These are phyloP conservation scores for Athalia circularis DNA, from an alignment of 2,888 invertebrate species.

Conservation along the genomic window DNA sequence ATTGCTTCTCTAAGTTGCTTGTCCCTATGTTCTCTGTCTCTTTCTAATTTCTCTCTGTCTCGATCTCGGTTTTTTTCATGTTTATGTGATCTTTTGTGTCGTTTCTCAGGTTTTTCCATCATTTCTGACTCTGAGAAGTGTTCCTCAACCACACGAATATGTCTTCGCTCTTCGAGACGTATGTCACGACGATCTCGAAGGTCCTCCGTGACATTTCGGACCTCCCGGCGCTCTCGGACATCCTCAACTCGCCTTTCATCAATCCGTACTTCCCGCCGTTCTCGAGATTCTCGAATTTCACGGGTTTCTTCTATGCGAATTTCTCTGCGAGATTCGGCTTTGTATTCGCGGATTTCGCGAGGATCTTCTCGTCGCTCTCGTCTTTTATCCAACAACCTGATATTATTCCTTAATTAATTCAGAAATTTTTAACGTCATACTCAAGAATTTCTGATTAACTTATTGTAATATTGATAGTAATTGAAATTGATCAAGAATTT, in stretches of 20 bases:
- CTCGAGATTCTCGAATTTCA: constrained; percentile 51
- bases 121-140: constrained; percentile 64
- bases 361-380: constrained; percentile 70
- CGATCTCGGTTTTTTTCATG: constrained; percentile 77
- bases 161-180: constrained; percentile 62
- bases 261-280: constrained; percentile 55
- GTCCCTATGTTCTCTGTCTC: constrained; percentile 66
- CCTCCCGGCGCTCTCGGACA: constrained; percentile 67
- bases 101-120: constrained; percentile 65
- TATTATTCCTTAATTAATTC: constrained; percentile 51
- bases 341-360: constrained; percentile 66
- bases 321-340: constrained; percentile 66
- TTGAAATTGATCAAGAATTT: not conserved
- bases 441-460: not conserved
- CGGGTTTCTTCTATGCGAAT: constrained; percentile 64
- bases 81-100: constrained; percentile 75
- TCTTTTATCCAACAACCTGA: constrained; percentile 69
- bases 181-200: constrained; percentile 60
- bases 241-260: constrained; percentile 68
- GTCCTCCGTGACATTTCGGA: constrained; percentile 61
- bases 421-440: constrained; percentile 36
- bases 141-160: constrained; percentile 63
- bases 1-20: constrained; percentile 67
- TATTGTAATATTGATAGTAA: not conserved
- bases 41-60: constrained; percentile 67